phyloP scores from a whole-genome alignment of 2,113 vertebrate species.

The Tricholaema leucomelas region DNA sequence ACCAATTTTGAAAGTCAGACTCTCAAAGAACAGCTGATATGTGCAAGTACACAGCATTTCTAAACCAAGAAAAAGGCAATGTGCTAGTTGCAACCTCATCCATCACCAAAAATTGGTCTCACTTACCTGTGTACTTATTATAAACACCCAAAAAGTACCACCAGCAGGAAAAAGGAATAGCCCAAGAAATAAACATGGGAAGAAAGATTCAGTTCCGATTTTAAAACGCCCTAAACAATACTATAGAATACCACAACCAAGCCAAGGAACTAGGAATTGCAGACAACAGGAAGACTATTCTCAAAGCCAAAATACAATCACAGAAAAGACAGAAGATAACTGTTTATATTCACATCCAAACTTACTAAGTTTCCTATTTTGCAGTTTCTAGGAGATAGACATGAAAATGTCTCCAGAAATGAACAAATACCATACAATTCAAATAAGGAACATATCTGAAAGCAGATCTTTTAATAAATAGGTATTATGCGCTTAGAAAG shows the following conservation, averaged over 20 bases:
- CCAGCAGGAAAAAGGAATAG: not conserved
- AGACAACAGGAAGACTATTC: not conserved
- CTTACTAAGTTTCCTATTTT: not conserved
- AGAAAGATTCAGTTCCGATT: not conserved
- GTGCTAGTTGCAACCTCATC: not conserved
- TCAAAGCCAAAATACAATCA: not conserved
- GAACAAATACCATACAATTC: constrained; percentile 23
- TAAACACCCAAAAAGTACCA: not conserved
- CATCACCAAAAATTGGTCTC: not conserved
- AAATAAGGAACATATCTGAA: constrained; percentile 32
- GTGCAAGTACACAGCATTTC: not conserved
- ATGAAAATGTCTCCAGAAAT: not conserved
- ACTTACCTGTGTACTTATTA: not conserved
- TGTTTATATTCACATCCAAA: not conserved
- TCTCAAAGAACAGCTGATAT: not conserved
- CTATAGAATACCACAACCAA: not conserved
- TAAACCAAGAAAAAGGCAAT: not conserved
- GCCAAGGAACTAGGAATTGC: not conserved
- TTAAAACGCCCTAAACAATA: not conserved
- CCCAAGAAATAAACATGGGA: not conserved
- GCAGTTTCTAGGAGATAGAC: not conserved
- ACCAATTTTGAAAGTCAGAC: not conserved
- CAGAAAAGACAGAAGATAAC: not conserved
- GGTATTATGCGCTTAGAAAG: constrained; percentile 33
- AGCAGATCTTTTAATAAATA: constrained; percentile 5